These are phyloP conservation scores for Austrolebias charrua DNA, from an alignment of 2,797 vertebrate genomes.

Conservation along the genomic window DNA sequence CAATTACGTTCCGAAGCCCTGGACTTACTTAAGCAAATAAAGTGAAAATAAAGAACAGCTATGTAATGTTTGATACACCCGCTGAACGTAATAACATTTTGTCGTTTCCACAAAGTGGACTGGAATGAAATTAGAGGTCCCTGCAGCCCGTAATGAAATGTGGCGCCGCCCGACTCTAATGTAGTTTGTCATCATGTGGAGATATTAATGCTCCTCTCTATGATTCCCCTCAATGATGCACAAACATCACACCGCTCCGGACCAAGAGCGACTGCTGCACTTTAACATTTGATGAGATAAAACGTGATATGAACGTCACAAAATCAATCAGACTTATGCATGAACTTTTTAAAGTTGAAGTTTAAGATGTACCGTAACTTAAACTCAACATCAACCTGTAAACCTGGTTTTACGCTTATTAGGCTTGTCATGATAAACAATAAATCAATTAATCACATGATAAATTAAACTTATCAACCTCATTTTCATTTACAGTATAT, in stretches of 20 bases:
- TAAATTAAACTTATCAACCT: too few species aligned
- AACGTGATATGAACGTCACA: conserved; percentile 40
- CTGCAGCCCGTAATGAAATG: conserved; percentile 81
- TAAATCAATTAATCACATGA: too few species aligned
- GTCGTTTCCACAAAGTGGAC: conserved; percentile 82
- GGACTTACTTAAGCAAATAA: conserved; percentile 81
- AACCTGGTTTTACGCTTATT: not conserved
- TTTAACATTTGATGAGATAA: conserved; percentile 36
- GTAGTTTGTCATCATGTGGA: conserved; percentile 78
- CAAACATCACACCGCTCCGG: conserved; percentile 50
- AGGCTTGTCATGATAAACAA: too few species aligned
- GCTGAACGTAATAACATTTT: conserved; percentile 82
- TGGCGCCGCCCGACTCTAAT: conserved; percentile 69
- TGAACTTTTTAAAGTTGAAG: not conserved
- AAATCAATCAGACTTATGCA: conserved; percentile 32
- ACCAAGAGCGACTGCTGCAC: conserved; percentile 24
- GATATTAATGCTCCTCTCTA: conserved; percentile 73
- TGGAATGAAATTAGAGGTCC: conserved; percentile 84
- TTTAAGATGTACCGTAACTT: too few species aligned
- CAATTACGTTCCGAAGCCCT: conserved; percentile 79
- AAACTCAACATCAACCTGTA: not conserved
- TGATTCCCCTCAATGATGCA: conserved; percentile 73
- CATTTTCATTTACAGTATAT: too few species aligned
- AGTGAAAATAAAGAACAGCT: conserved; percentile 82
- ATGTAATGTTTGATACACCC: conserved; percentile 80